A percentile compares a stretch with the other conserved stretches of the same genome.
These are phyloP conservation scores for Nerophis lumbriciformis DNA, from an alignment of 2,113 vertebrate species.

Conservation along the genomic window DNA sequence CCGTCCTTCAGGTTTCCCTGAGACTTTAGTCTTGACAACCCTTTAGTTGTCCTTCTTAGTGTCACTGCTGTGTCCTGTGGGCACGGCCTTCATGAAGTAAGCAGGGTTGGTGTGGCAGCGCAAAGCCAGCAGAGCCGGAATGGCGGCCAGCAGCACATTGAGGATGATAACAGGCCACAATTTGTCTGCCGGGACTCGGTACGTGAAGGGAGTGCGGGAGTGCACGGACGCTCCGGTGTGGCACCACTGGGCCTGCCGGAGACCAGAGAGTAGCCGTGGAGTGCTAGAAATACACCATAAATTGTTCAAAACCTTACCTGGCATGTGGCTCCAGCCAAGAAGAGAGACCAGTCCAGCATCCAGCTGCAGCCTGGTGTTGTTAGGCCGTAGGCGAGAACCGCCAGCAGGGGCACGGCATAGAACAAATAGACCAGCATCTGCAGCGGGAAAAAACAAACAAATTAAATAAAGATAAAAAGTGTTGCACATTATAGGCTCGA, in stretches of 20 bases:
- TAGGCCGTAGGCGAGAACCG: slow-evolving; percentile 75
- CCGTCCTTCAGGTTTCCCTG: slow-evolving; percentile 30
- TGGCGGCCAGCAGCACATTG: slow-evolving; percentile 73
- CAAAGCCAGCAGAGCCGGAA: slow-evolving; percentile 73
- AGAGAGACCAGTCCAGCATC: slow-evolving; percentile 86
- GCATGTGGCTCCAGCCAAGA: slow-evolving; percentile 81
- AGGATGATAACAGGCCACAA: slow-evolving; percentile 70
- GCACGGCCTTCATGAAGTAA: slow-evolving; percentile 72
- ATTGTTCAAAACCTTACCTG: slow-evolving; percentile 73
- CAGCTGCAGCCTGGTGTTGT: slow-evolving; percentile 80
- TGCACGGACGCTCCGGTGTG: slow-evolving; percentile 87
- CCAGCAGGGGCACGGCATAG: slow-evolving; percentile 80
- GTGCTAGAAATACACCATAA: slow-evolving; percentile 1
- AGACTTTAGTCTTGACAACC: slow-evolving; percentile 25
- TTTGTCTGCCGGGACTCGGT: slow-evolving; percentile 81
- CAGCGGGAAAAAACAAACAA: background rate
- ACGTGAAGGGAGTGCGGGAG: slow-evolving; percentile 84
- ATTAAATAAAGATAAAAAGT: background rate
- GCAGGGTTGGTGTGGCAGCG: slow-evolving; percentile 73
- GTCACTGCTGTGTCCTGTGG: slow-evolving; percentile 21
- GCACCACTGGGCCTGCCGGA: slow-evolving; percentile 82
- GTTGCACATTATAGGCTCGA: too few relatives aligned
- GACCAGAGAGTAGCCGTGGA: background rate
- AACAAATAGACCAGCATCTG: slow-evolving; percentile 89
- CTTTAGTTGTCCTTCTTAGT: slow-evolving; percentile 76